These are phyloP conservation scores for Xyrauchen texanus DNA, from an alignment of 2,113 vertebrate genomes.

Conservation along the genomic window DNA sequence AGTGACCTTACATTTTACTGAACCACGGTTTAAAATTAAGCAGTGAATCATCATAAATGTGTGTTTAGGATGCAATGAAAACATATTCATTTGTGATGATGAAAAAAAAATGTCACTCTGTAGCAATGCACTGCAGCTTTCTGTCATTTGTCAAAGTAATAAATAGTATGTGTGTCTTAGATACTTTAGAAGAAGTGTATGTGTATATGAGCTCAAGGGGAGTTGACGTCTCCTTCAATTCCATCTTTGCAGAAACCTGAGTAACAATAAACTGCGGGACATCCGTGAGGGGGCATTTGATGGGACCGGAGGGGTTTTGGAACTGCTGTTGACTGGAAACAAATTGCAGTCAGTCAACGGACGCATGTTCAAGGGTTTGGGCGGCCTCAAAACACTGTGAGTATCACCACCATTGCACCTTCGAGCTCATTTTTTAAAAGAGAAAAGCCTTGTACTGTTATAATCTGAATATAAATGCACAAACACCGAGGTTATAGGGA, in stretches of 20 bases:
- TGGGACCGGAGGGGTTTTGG: constrained; percentile 82
- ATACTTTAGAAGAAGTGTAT: neutral
- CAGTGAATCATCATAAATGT: constrained; percentile 46
- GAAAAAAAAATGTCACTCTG: neutral
- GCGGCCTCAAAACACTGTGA: constrained; percentile 90
- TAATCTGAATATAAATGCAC: constrained; percentile 10
- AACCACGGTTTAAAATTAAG: constrained; percentile 49
- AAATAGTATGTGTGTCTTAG: neutral
- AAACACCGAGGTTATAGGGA: too few relatives aligned
- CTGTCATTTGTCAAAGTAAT: constrained; percentile 12
- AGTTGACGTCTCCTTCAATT: constrained; percentile 4
- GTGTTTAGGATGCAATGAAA: constrained; percentile 25
- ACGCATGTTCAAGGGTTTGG: constrained; percentile 87
- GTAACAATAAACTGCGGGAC: constrained; percentile 95
- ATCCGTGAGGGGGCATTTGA: constrained; percentile 89
- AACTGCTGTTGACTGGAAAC: constrained; percentile 91
- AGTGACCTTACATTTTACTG: constrained; percentile 39
- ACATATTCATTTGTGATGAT: constrained; percentile 14
- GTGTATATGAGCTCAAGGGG: neutral
- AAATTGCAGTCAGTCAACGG: constrained; percentile 86
- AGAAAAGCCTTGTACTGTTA: neutral
- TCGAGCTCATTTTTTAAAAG: neutral
- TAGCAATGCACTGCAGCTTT: neutral
- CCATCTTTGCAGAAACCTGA: constrained; percentile 83
- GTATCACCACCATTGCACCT: constrained; percentile 54